Evolutionary conservation across 2,888 invertebrate species (phyloP), one percentile per base, ranked within the genome.

Genomic region (Hololepta plana): DNA sequence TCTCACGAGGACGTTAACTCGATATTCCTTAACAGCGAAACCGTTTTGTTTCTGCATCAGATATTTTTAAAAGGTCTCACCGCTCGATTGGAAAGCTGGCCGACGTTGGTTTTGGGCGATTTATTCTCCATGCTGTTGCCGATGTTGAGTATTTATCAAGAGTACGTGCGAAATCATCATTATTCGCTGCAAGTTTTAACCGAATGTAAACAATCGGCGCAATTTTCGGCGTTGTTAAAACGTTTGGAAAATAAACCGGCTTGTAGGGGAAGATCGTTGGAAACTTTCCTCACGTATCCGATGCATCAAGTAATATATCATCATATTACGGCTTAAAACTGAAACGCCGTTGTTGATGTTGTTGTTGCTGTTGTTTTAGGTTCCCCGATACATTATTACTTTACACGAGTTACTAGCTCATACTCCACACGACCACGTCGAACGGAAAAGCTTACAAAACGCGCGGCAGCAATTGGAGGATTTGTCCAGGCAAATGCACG

Each of bases 71-170:
- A 90, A 54, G 88, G 88, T 2, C 65, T 90, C 23, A 84, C 82
- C 4, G 84, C 87, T 1, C 64, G 88, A 31, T 75, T 90, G 68
- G 88, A 90, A 52, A 82, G 76, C 33, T 90, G 90, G 90, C 90
- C 90, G 21, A 88, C 88, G 4, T 63, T 90, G 35, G 87, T 88
- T 34, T 62, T 90, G 55, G 87, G 87, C 48, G 90, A 90, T 57
- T 63, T 90, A 47, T 90, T 90, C 62, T 85, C 88, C 55, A 88
- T 90, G 84, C 62, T 90, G 43, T 66, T 90, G 36, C 88, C 90
- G 26, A 90, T 90, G 88, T 59, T 90, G 55, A 81, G 80, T 42
- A 90, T 90, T 49, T 90, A 90, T 59, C 88, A 88, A 59, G 88
- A 90, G 61, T 90, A 88, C 53, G 88, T 90, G 26, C 60, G 90